Conservation (phyloP, 2,888 invertebrate genomes). For the Syrphus vitripennis region DNA sequence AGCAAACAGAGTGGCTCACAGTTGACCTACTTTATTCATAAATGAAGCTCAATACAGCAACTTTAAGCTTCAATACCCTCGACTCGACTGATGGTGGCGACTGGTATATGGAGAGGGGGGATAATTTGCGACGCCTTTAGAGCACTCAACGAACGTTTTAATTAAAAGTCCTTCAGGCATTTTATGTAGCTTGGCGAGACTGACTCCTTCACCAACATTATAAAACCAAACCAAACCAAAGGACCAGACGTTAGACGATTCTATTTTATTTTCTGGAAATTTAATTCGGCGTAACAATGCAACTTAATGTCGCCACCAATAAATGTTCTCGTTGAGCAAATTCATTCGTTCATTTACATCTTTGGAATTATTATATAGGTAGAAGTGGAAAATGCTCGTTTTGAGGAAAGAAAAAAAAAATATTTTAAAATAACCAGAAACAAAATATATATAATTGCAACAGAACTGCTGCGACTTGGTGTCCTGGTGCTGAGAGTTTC, state of each 20-base stretch:
- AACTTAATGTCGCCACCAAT: slow-evolving; percentile 63
- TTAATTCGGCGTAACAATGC: slow-evolving; percentile 63
- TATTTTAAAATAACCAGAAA: slow-evolving; percentile 1
- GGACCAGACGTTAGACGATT: slow-evolving; percentile 31
- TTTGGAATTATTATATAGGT: slow-evolving; percentile 50
- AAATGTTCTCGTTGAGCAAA: slow-evolving; percentile 52
- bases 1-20: neutral
- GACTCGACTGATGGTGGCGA: neutral
- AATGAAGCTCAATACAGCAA: slow-evolving; percentile 47
- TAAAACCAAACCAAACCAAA: neutral
- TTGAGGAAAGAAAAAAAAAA: neutral
- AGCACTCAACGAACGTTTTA: slow-evolving; percentile 50
- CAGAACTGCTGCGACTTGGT: neutral
- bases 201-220: slow-evolving; percentile 19
- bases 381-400: slow-evolving; percentile 25
- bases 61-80: neutral
- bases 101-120: slow-evolving; percentile 5
- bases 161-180: slow-evolving; percentile 57
- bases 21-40: slow-evolving; percentile 48
- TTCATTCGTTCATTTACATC: slow-evolving; percentile 66
- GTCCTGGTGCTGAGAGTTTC: neutral
- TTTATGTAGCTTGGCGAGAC: slow-evolving; percentile 14
- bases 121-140: slow-evolving; percentile 38
- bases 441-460: slow-evolving; percentile 22
- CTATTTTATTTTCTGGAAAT: slow-evolving; percentile 65